Percentiles rank a stretch among this genome's conserved stretches.
These are phyloP conservation scores for Oxyscelio sp. DNA, from an alignment of 2,888 invertebrate genomes.

Conservation along the genomic window DNA sequence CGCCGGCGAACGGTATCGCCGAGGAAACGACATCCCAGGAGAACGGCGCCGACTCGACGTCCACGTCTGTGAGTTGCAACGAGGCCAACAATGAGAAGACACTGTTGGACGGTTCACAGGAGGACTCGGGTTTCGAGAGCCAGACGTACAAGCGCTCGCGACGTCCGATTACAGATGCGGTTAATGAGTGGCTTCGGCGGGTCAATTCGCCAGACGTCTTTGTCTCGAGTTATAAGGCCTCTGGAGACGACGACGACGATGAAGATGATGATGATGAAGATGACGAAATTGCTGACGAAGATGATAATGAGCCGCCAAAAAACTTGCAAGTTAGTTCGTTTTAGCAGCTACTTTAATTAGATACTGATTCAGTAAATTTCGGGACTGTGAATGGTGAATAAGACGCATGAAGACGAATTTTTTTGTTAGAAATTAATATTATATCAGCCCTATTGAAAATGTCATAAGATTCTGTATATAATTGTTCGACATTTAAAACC, in stretches of 20 bases:
- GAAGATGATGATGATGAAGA: constrained; percentile 76
- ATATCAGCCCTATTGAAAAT: too few relatives aligned
- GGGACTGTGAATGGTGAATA: too few relatives aligned
- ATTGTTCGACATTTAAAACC: too few relatives aligned
- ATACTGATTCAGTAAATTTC: too few relatives aligned
- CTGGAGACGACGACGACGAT: constrained; percentile 78
- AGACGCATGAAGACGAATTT: too few relatives aligned
- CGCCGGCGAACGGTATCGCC: constrained; percentile 38
- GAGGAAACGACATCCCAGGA: too few relatives aligned
- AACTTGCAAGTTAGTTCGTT: constrained; percentile 87
- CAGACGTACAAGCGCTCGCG: constrained; percentile 75
- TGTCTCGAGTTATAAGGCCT: constrained; percentile 76
- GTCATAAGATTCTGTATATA: too few relatives aligned
- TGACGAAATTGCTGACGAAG: too few relatives aligned
- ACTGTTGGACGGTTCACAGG: constrained; percentile 78
- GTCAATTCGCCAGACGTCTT: constrained; percentile 87
- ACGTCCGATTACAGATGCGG: constrained; percentile 90
- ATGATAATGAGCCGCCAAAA: constrained; percentile 88
- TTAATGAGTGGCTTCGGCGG: constrained; percentile 90
- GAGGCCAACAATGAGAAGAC: constrained; percentile 35
- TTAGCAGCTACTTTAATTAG: too few relatives aligned
- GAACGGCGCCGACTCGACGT: too few relatives aligned
- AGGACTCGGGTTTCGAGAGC: constrained; percentile 85
- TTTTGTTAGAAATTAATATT: too few relatives aligned
- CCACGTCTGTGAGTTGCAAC: constrained; percentile 44